These are phyloP conservation scores for Oryzias curvinotus DNA, from an alignment of 2,113 vertebrate genomes.

Conservation along the genomic window DNA sequence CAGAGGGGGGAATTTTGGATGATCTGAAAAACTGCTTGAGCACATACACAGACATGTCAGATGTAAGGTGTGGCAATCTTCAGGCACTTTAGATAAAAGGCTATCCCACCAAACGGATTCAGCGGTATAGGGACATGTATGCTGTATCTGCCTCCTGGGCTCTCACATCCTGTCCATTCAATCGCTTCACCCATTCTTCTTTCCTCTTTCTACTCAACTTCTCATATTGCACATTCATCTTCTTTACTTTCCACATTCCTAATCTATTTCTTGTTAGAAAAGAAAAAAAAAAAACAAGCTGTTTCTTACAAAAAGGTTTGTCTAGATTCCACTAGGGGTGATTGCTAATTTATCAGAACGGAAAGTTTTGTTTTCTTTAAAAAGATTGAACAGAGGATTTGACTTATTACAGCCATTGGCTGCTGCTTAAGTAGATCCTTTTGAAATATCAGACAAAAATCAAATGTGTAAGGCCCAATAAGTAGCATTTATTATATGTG, in stretches of 20 bases:
- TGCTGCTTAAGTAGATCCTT: not conserved
- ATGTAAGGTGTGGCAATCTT: conserved; percentile 25
- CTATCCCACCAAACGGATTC: conserved; percentile 35
- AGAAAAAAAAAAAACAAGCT: conserved; percentile 11
- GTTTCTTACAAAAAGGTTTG: conserved; percentile 10
- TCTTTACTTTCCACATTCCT: conserved; percentile 34
- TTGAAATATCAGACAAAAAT: too few relatives aligned
- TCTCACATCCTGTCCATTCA: conserved; percentile 54
- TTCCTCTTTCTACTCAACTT: conserved; percentile 36
- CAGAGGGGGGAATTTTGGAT: conserved; percentile 6
- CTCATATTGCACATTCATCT: conserved; percentile 64
- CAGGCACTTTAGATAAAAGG: conserved; percentile 45
- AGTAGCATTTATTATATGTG: too few relatives aligned
- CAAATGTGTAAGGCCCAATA: too few relatives aligned
- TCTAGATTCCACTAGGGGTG: conserved; percentile 5
- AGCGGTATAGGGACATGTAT: conserved; percentile 10
- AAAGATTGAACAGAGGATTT: not conserved
- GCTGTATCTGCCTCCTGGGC: conserved; percentile 11
- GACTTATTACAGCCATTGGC: not conserved
- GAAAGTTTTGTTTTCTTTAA: not conserved
- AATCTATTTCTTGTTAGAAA: conserved; percentile 6
- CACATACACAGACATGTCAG: conserved; percentile 10
- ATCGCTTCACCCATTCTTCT: conserved; percentile 43
- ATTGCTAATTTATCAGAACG: not conserved
- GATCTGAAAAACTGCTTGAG: conserved; percentile 13